phyloP scores from a whole-genome alignment of 2,113 vertebrate species.

The Synchiropus splendidus region DNA sequence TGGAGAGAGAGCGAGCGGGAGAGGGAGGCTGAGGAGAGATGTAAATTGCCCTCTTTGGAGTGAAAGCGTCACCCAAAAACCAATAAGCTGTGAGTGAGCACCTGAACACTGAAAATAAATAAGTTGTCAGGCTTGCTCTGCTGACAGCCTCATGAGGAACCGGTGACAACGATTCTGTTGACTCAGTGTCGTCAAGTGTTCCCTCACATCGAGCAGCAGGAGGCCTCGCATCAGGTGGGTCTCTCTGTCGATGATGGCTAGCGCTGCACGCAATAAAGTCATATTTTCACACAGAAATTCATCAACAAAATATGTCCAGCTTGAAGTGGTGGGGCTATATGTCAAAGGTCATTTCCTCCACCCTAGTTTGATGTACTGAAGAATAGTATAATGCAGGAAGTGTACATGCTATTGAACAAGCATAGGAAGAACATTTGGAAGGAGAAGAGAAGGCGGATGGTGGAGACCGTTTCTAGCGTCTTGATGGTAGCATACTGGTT shows the following conservation, averaged over 20 bases:
- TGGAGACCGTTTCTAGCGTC: constrained; percentile 4
- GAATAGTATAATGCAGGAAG: too few species aligned
- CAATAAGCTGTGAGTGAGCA: constrained; percentile 54
- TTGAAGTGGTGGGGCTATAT: too few species aligned
- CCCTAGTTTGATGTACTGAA: too few species aligned
- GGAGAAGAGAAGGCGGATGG: constrained; percentile 2
- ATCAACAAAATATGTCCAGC: too few species aligned
- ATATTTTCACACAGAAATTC: too few species aligned
- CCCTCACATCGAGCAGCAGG: neutral
- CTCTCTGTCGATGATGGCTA: too few species aligned
- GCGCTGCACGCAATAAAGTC: too few species aligned
- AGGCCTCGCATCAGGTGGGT: too few species aligned
- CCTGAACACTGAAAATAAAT: constrained; percentile 64
- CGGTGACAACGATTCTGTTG: constrained; percentile 55
- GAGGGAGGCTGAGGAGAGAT: constrained; percentile 34
- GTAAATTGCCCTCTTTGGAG: constrained; percentile 53
- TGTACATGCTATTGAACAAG: too few species aligned
- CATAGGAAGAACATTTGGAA: neutral
- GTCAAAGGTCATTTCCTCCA: too few species aligned
- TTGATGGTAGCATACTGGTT: constrained; percentile 23
- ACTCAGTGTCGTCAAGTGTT: constrained; percentile 34
- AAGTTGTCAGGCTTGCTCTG: constrained; percentile 31
- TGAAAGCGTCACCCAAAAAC: constrained; percentile 56
- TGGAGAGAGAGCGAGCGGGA: constrained; percentile 32
- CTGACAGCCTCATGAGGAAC: constrained; percentile 30